phyloP scores from a whole-genome alignment of 2,113 vertebrate species.

The Heteronetta atricapilla region DNA sequence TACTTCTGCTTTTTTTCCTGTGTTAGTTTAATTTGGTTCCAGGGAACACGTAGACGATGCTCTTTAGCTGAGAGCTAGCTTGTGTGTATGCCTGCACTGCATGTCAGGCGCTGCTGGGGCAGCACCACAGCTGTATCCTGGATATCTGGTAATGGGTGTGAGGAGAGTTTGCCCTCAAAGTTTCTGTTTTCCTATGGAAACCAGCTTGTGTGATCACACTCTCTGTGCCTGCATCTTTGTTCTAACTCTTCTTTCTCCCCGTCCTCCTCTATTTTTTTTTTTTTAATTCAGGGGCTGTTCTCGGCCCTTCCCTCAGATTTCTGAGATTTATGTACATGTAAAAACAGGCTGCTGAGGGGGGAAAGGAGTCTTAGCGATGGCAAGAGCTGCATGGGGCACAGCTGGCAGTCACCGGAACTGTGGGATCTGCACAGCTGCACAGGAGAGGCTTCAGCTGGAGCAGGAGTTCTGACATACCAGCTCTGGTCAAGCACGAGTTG shows the following conservation, averaged over 20 bases:
- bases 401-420: not conserved
- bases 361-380: not conserved
- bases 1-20: not conserved
- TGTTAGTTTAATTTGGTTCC: not conserved
- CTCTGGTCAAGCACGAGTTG: not conserved
- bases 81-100: rapidly evolving
- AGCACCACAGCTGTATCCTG: not conserved
- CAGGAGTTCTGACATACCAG: not conserved
- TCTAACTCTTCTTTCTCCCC: not conserved
- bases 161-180: not conserved
- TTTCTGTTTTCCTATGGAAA: not conserved
- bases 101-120: not conserved
- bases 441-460: not conserved
- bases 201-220: not conserved
- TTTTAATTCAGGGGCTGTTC: not conserved
- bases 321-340: not conserved
- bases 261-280: not conserved
- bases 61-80: not conserved
- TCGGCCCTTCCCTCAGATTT: not conserved
- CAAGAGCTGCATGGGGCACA: not conserved
- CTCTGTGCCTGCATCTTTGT: not conserved
- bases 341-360: not conserved
- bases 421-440: not conserved
- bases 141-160: not conserved
- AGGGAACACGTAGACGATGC: not conserved